Percentiles rank a stretch among this genome's conserved stretches.
Evolutionary conservation across 2,888 invertebrate species (phyloP).

Genomic region (Cancer borealis): DNA sequence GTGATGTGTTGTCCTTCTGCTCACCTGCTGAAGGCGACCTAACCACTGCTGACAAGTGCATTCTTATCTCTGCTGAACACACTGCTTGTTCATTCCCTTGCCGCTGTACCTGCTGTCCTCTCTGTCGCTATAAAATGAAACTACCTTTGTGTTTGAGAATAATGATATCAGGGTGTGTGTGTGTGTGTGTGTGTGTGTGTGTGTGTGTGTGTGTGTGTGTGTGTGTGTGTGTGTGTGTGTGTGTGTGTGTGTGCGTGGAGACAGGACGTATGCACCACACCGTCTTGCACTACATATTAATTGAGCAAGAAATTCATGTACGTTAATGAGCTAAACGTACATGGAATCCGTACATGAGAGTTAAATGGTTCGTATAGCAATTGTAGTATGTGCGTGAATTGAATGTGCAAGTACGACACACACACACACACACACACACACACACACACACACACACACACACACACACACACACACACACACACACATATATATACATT

Average conservation of each 20-base stretch:
- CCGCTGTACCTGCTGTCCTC: neutral
- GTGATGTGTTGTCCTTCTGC: neutral
- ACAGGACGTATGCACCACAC: too few species aligned
- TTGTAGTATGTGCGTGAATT: neutral
- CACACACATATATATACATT: neutral
- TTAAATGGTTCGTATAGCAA: neutral
- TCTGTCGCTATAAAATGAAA: neutral
- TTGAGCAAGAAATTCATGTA: neutral
- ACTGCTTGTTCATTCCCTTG: neutral
- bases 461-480: too few species aligned
- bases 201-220: neutral
- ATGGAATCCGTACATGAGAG: neutral
- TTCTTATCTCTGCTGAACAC: neutral
- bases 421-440: neutral
- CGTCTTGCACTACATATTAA: neutral
- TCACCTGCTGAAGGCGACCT: neutral
- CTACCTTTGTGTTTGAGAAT: neutral
- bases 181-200: neutral
- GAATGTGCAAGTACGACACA: neutral
- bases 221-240: constrained; percentile 15
- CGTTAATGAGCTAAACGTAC: neutral
- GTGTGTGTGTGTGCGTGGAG: neutral
- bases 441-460: too few species aligned
- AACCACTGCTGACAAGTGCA: neutral
- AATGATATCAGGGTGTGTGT: neutral